Conservation (phyloP, 2,113 vertebrate genomes). For the Illadopsis cleaveri region DNA sequence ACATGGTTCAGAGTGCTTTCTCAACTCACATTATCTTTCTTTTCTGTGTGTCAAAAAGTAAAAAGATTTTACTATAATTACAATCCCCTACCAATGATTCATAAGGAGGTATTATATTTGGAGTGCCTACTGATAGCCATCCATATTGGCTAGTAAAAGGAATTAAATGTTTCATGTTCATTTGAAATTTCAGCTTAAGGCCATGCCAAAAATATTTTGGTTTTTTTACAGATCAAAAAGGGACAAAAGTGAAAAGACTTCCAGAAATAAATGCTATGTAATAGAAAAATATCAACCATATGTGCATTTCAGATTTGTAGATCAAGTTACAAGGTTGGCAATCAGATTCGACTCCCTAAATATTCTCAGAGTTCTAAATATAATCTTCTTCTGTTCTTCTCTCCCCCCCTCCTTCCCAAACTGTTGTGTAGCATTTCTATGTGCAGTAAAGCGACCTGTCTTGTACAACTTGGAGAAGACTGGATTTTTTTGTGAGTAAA, state of each 20-base stretch:
- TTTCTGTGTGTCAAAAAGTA: neutral
- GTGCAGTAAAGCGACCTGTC: neutral
- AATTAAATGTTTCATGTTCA: neutral
- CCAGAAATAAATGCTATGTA: slow-evolving; percentile 14
- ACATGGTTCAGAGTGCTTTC: neutral
- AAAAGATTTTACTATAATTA: slow-evolving; percentile 13
- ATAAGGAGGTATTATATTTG: neutral
- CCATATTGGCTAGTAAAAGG: neutral
- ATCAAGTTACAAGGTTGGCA: slow-evolving; percentile 15
- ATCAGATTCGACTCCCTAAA: slow-evolving; percentile 28
- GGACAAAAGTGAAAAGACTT: slow-evolving; percentile 21
- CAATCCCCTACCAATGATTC: neutral
- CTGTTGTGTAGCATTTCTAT: neutral
- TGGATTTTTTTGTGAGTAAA: neutral
- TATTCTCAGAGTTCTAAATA: slow-evolving; percentile 16
- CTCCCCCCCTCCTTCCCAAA: neutral
- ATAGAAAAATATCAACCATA: slow-evolving; percentile 30
- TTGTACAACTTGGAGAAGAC: neutral
- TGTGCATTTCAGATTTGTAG: slow-evolving; percentile 16
- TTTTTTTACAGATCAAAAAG: slow-evolving; percentile 11
- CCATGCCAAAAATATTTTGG: neutral
- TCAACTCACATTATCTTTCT: neutral
- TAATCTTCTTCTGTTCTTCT: neutral
- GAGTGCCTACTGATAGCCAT: neutral
- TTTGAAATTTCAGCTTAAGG: neutral